Base-by-base conservation (phyloP, 2,797 vertebrate genomes). In the Selene dorsalis region DNA sequence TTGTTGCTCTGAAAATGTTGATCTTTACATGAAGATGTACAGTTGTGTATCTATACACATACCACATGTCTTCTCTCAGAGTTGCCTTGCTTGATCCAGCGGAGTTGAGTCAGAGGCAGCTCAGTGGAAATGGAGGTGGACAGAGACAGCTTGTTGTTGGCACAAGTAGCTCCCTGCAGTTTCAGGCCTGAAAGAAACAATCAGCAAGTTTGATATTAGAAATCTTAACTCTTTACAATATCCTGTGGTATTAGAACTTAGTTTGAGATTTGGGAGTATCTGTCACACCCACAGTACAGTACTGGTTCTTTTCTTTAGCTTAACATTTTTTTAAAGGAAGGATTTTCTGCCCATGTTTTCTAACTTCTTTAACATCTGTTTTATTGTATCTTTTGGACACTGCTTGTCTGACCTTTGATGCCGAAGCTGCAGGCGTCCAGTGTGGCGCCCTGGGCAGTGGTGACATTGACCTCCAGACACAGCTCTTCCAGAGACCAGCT, bases 401-500 rank as follows among this genome's bases (percentile, higher is more conserved):
- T 61, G 20, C 18, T 62, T 6, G 13, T 75, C 87, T 67, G 77
- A 99, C 98, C 98, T 90, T 97, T 99, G 90, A 99, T 97, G 82
- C 98, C 98, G 3, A 99, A 99, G 92, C 98, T 99, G 95, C 97
- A 99, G 0, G 98, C 97, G 5, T 99, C 98, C 66, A 99, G 94
- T 0, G 95, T 83, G 0, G 97, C 94, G 0, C 95, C 95, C 94
- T 97, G 97, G 0, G 95, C 94, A 0, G 94, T 96, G 59, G 98
- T 99, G 80, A 99, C 97, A 0, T 95, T 98, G 87, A 99, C 98
- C 89, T 99, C 98, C 30, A 99, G 95, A 68, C 96, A 97, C 32
- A 99, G 96, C 77, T 99, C 98, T 87, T 99, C 98, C 90, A 99
- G 95, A 17, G 98, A 99, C 98, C 98, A 99, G 89, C 98, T 99